phyloP scores from a whole-genome alignment of 1,140 invertebrate species.

The Drosophila asahinai region DNA sequence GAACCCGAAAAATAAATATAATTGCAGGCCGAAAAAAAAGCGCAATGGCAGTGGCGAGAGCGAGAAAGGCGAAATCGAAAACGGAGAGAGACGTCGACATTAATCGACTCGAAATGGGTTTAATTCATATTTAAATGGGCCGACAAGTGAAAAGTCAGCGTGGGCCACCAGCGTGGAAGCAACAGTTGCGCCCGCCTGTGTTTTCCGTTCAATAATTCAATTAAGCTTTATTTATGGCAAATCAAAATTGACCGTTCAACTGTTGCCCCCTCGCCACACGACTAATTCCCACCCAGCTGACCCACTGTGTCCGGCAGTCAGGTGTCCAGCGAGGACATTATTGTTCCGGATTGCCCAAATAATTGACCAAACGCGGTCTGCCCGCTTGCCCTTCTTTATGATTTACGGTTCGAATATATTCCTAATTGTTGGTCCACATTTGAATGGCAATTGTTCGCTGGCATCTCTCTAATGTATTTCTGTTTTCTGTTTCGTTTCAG shows the following conservation, averaged over 20 bases:
- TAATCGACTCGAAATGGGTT: conserved; percentile 80
- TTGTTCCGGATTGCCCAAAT: conserved; percentile 51
- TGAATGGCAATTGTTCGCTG: conserved; percentile 2
- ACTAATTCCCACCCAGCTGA: conserved; percentile 39
- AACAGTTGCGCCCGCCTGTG: conserved; percentile 59
- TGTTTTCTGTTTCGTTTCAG: conserved; percentile 27
- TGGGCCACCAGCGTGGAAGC: conserved; percentile 22
- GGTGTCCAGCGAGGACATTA: conserved; percentile 32
- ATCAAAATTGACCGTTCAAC: conserved; percentile 66
- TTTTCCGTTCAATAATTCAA: conserved; percentile 67
- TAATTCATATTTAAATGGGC: conserved; percentile 81
- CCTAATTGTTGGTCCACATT: conserved; percentile 29
- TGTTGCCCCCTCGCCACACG: conserved; percentile 29
- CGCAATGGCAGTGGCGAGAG: conserved; percentile 9
- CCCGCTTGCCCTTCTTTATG: conserved; percentile 17
- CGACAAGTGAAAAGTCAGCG: conserved; percentile 33
- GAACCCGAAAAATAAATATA: conserved; percentile 72
- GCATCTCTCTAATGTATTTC: conserved; percentile 17
- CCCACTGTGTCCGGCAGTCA: conserved; percentile 20
- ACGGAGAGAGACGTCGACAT: conserved; percentile 69
- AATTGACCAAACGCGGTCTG: conserved; percentile 29
- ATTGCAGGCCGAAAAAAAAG: conserved; percentile 58
- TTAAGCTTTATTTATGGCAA: conserved; percentile 75
- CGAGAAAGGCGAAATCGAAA: conserved; percentile 37
- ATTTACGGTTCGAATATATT: conserved; percentile 39